Evolutionary conservation across 2,888 invertebrate genomes (phyloP).

Genomic region (Pasiphila rectangulata): DNA sequence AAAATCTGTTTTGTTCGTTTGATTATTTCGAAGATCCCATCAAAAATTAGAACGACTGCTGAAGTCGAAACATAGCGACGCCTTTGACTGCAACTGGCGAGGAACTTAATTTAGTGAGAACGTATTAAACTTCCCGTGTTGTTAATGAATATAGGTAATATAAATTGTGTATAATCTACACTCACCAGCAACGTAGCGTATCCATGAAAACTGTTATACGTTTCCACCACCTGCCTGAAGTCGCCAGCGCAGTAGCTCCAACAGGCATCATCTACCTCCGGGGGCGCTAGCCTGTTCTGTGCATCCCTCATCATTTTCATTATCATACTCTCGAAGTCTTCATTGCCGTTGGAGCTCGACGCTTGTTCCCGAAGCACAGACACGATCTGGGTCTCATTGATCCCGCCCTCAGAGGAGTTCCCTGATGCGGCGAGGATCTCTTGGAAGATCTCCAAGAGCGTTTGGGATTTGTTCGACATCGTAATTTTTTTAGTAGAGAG

Average conservation of each 20-base stretch:
- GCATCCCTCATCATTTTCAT: slow-evolving; percentile 66
- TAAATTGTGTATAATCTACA: slow-evolving; percentile 26
- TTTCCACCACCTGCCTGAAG: slow-evolving; percentile 80
- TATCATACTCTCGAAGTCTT: slow-evolving; percentile 58
- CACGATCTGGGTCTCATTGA: slow-evolving; percentile 66
- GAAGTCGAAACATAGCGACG: no score
- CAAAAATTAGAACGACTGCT: no score
- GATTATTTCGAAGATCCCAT: no score
- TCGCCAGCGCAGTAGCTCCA: slow-evolving; percentile 81
- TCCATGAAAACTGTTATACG: slow-evolving; percentile 88
- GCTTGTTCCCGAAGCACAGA: slow-evolving; percentile 63
- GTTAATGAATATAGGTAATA: no score
- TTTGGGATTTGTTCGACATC: slow-evolving; percentile 69
- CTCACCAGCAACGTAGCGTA: slow-evolving; percentile 89
- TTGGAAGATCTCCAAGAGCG: slow-evolving; percentile 68
- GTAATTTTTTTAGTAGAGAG: slow-evolving; percentile 27
- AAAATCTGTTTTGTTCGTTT: no score
- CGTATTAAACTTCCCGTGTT: no score
- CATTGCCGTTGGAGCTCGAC: slow-evolving; percentile 44
- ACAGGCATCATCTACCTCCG: slow-evolving; percentile 55
- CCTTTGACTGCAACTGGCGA: no score
- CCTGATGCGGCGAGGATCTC: slow-evolving; percentile 71
- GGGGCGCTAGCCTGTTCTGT: slow-evolving; percentile 50
- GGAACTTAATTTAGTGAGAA: no score
- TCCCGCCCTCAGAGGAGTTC: slow-evolving; percentile 54